These are phyloP conservation scores for Percopsis omiscomaycus DNA, from an alignment of 2,797 vertebrate genomes.

Conservation along the genomic window DNA sequence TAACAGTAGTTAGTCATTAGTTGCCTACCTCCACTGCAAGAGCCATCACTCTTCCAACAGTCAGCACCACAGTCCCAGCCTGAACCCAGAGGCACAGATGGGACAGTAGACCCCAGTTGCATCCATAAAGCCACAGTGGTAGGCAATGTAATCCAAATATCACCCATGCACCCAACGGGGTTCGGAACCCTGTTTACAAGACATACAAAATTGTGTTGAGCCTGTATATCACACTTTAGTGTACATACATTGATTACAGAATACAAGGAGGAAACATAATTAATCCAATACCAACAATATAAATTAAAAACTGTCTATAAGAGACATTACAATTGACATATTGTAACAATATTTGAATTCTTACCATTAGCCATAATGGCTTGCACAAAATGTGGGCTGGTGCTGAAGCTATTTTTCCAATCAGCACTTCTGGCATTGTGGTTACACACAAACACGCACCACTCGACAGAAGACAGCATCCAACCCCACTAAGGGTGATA, in stretches of 20 bases:
- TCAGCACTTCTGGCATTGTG: constrained; percentile 63
- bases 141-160: constrained; percentile 69
- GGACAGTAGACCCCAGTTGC: constrained; percentile 32
- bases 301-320: too few relatives aligned
- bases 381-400: constrained; percentile 58
- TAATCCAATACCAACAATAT: too few relatives aligned
- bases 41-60: constrained; percentile 61
- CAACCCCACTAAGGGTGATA: constrained; percentile 66
- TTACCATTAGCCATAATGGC: constrained; percentile 73
- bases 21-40: constrained; percentile 64
- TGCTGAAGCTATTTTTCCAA: constrained; percentile 70
- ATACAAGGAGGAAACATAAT: too few relatives aligned
- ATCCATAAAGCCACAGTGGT: constrained; percentile 70
- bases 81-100: constrained; percentile 52
- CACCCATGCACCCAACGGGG: constrained; percentile 63
- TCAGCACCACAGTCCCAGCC: constrained; percentile 53
- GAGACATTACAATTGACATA: not conserved
- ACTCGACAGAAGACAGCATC: constrained; percentile 72
- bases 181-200: constrained; percentile 56
- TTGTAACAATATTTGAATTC: not conserved
- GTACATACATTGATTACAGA: too few relatives aligned
- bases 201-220: not conserved
- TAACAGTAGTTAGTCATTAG: too few relatives aligned
- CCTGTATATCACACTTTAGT: not conserved
- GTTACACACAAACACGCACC: constrained; percentile 79